Conservation (phyloP, 2,797 vertebrate genomes). For the Podarcis siculus region DNA sequence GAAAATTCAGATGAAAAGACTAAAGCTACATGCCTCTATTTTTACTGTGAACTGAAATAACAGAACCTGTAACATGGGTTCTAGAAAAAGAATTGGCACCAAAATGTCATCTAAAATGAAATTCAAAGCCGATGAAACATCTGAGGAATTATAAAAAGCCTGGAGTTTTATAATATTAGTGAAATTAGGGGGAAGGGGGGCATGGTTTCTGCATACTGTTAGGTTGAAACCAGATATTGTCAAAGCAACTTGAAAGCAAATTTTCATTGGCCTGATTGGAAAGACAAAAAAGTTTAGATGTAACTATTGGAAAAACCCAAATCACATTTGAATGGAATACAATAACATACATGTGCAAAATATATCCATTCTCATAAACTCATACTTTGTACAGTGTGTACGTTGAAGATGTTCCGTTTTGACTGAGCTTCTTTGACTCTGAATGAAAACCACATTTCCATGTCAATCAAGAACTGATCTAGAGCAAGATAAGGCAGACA, state of each 20-base stretch:
- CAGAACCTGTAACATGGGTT: neutral
- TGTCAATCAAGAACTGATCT: neutral
- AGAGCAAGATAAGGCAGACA: neutral
- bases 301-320: neutral
- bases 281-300: neutral
- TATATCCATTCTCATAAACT: neutral
- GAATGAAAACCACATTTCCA: slow-evolving; percentile 2
- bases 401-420: neutral
- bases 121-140: neutral
- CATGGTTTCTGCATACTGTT: neutral
- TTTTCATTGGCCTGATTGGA: too few relatives aligned
- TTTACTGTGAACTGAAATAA: neutral
- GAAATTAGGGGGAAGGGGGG: neutral
- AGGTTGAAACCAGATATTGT: neutral
- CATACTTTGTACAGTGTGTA: neutral
- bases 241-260: neutral
- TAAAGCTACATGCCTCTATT: neutral
- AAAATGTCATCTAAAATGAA: neutral
- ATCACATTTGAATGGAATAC: neutral
- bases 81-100: neutral
- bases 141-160: neutral
- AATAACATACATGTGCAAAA: neutral
- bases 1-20: slow-evolving; percentile 4
- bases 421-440: neutral
- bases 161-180: neutral